Base-by-base conservation (phyloP, 2,113 vertebrate genomes). In the Galemys pyrenaicus region DNA sequence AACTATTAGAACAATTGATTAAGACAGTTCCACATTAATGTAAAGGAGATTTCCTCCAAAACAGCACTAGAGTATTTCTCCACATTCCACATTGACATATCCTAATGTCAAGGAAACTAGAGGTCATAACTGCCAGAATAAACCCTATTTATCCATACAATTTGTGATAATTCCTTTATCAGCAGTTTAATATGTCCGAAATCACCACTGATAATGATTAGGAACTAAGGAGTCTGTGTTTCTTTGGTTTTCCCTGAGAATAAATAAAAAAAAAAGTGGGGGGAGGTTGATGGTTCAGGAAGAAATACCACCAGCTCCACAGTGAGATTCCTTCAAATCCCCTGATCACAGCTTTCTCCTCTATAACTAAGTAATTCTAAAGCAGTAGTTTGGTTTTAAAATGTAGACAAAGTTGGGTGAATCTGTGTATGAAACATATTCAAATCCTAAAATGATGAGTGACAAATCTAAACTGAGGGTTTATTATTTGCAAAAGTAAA, bases 361-460 rank as follows among this genome's bases (percentile, higher is more conserved):
- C 30, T 92, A n/a, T 85, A 22, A 26, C 12, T 60, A 9, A 64
- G 22, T 26, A 32, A 71, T 71, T 77, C 17, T 62, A 74, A 58
- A 39, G 44, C 37, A 44, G 30, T 17, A 64, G 17, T 39, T 93
- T 75, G 26, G 19, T 49, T 86, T 79, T 15, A 51, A 78, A 79
- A 79, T 60, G 15, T 22, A 87, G n/a, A n/a, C 12, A 90, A 54
- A 46, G 32, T 62, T 85, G 17, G 26, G 44, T 17, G 13, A 79
- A 70, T 86, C 28, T 79, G 3, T 88, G 5, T 44, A 75, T 92
- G 82, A 79, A 91, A 84, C 32, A 79, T 49, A 67, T 24, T 80
- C 8, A 80, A 46, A 92, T 94, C 11, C 82, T 71, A 80, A 67
- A 67, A 75, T 49, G 30, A 62, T 12, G 58, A 68, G 30, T 67